Evolutionary conservation across 2,888 invertebrate genomes (phyloP).

Genomic region (Philonicus albiceps): DNA sequence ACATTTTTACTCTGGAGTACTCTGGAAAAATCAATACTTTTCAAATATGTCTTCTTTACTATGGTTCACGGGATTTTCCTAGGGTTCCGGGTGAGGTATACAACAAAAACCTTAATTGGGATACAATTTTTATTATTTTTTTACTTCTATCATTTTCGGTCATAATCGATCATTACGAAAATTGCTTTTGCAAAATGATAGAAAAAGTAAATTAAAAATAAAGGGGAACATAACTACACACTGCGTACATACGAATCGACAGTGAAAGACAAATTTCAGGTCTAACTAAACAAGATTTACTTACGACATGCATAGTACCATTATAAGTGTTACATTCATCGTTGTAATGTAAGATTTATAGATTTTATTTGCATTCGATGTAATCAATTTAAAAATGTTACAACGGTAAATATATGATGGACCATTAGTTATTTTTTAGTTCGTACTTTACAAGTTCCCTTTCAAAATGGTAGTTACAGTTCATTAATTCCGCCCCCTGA

Average conservation of each 20-base stretch:
- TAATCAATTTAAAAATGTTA: no score
- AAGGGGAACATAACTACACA: neutral
- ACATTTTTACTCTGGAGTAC: neutral
- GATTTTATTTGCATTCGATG: neutral
- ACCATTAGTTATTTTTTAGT: no score
- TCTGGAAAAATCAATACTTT: constrained; percentile 8
- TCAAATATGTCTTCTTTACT: neutral
- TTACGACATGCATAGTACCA: neutral
- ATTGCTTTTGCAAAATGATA: neutral
- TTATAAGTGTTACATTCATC: no score
- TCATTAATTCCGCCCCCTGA: no score
- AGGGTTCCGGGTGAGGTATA: neutral
- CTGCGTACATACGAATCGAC: neutral
- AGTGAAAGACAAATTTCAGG: neutral
- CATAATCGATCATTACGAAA: neutral
- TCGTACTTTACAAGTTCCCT: no score
- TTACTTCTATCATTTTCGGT: neutral
- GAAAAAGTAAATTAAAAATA: neutral
- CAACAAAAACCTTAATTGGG: neutral
- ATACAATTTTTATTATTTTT: neutral
- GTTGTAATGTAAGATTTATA: neutral
- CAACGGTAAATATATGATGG: no score
- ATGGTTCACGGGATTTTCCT: neutral
- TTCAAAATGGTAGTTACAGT: no score
- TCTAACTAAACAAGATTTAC: neutral